phyloP scores from a whole-genome alignment of 2,888 invertebrate species.

The Fragum whitleyi region DNA sequence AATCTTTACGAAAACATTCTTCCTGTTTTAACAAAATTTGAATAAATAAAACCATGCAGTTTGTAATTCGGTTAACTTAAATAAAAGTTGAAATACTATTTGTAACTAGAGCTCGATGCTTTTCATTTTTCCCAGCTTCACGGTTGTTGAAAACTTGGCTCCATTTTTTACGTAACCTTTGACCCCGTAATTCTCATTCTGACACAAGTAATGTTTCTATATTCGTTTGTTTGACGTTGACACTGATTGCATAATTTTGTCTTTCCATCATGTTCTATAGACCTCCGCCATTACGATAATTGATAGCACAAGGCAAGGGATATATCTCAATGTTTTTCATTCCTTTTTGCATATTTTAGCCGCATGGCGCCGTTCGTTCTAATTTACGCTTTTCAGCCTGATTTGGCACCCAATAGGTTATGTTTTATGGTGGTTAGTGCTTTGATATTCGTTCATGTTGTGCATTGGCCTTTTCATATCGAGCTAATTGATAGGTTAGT shows the following conservation, averaged over 20 bases:
- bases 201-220: slow-evolving; percentile 60
- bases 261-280: slow-evolving; percentile 50
- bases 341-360: slow-evolving; percentile 55
- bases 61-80: no score
- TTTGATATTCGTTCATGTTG: neutral
- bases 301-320: slow-evolving; percentile 58
- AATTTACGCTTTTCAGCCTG: slow-evolving; percentile 15
- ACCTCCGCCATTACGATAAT: slow-evolving; percentile 62
- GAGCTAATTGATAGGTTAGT: no score
- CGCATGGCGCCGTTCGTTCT: slow-evolving; percentile 54
- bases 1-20: no score
- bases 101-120: neutral
- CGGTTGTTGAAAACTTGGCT: slow-evolving; percentile 29
- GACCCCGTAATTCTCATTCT: slow-evolving; percentile 36
- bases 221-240: slow-evolving; percentile 61
- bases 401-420: neutral
- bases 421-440: neutral
- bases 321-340: slow-evolving; percentile 57
- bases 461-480: neutral
- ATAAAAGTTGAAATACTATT: neutral
- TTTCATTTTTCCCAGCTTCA: slow-evolving; percentile 25
- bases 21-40: no score
- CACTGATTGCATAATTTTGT: slow-evolving; percentile 64
- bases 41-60: no score
- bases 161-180: slow-evolving; percentile 20